A percentile compares a stretch with the other conserved stretches of the same genome.
Conservation (phyloP, 2,888 invertebrate species). For the Stictocephala bisonia region DNA sequence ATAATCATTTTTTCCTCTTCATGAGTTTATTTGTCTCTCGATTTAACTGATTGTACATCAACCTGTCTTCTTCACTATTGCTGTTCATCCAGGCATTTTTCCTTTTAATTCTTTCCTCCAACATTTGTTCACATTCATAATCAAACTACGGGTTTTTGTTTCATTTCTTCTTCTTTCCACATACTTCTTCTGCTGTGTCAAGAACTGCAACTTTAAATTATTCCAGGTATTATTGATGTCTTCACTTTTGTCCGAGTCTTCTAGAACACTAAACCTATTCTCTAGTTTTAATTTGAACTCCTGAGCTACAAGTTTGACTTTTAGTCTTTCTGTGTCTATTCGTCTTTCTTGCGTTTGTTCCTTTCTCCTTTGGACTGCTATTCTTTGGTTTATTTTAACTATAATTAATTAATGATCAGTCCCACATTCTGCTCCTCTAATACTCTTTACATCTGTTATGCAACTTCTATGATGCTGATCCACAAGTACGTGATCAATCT, state of each 20-base stretch:
- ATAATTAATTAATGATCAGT: slow-evolving; percentile 38
- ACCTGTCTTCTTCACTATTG: background rate
- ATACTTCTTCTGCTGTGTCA: slow-evolving; percentile 17
- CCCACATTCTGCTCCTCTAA: slow-evolving; percentile 45
- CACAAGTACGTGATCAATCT: slow-evolving; percentile 46
- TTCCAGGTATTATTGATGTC: slow-evolving; percentile 15
- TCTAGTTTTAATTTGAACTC: background rate
- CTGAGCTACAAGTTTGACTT: background rate
- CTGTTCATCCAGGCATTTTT: background rate
- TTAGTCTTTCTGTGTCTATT: background rate
- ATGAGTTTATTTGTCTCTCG: background rate
- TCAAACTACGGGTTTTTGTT: slow-evolving; percentile 29
- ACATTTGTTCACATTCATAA: slow-evolving; percentile 1
- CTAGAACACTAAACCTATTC: slow-evolving; percentile 5
- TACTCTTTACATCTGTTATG: slow-evolving; percentile 37
- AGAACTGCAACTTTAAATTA: background rate
- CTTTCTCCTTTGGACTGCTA: background rate
- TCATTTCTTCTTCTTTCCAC: slow-evolving; percentile 17
- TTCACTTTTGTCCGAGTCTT: background rate
- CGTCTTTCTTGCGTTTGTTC: background rate
- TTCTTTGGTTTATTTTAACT: slow-evolving; percentile 34
- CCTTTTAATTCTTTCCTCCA: slow-evolving; percentile 10
- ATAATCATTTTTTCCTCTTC: slow-evolving; percentile 9
- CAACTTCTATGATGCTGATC: slow-evolving; percentile 33
- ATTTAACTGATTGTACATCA: background rate